phyloP scores from a whole-genome alignment of 1,140 invertebrate genomes.

The Heliconius hewitsoni region DNA sequence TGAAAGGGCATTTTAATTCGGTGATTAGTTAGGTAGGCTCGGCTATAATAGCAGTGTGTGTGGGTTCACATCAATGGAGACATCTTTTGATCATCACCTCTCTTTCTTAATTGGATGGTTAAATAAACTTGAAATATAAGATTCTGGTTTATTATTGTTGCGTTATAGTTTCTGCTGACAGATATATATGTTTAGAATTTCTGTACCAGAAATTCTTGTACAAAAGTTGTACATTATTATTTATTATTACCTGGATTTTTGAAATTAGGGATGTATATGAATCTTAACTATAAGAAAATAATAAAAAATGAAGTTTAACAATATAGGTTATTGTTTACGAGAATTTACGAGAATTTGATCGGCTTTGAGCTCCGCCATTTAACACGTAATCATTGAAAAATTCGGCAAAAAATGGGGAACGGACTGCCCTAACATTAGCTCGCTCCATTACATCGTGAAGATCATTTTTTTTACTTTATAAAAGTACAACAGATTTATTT shows the following conservation, averaged over 20 bases:
- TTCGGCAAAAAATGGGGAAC: too few relatives aligned
- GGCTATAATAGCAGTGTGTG: slow-evolving; percentile 41
- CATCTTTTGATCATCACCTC: slow-evolving; percentile 37
- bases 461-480: too few relatives aligned
- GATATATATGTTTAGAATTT: neutral
- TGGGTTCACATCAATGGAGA: slow-evolving; percentile 36
- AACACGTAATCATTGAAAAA: too few relatives aligned
- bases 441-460: too few relatives aligned
- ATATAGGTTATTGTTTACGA: too few relatives aligned
- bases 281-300: neutral
- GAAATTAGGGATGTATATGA: neutral
- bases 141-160: slow-evolving; percentile 13
- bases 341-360: too few relatives aligned
- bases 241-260: too few relatives aligned
- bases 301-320: too few relatives aligned
- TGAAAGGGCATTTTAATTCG: slow-evolving; percentile 56
- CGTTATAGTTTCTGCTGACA: neutral
- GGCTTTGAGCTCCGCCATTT: too few relatives aligned
- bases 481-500: too few relatives aligned
- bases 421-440: too few relatives aligned
- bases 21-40: slow-evolving; percentile 51
- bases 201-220: neutral
- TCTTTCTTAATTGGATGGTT: slow-evolving; percentile 23
- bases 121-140: neutral
- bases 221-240: neutral